phyloP scores from a whole-genome alignment of 2,797 vertebrate genomes.

The Myotis myotis region DNA sequence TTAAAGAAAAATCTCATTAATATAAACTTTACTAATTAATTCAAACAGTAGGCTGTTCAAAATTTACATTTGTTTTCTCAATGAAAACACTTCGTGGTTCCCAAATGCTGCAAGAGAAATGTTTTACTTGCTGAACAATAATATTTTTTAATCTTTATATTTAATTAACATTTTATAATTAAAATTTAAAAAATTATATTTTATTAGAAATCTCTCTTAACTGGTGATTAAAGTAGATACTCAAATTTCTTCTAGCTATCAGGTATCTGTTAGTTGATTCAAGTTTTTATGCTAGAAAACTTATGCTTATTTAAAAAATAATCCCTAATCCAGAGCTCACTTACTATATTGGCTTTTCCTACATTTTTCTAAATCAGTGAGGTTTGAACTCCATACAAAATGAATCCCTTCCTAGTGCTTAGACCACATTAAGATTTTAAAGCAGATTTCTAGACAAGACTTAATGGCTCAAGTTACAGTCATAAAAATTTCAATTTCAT shows the following conservation, averaged over 20 bases:
- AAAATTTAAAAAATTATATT: slow-evolving; percentile 22
- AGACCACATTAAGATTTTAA: slow-evolving; percentile 10
- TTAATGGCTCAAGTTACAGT: neutral
- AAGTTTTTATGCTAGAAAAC: neutral
- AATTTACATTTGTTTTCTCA: slow-evolving; percentile 43
- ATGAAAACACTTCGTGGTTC: neutral
- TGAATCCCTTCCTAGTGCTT: slow-evolving; percentile 8
- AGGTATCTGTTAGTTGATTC: neutral
- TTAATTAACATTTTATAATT: slow-evolving; percentile 45
- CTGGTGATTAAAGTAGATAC: neutral
- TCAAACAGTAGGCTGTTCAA: neutral
- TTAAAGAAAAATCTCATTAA: neutral
- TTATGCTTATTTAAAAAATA: slow-evolving; percentile 29
- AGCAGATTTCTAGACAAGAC: slow-evolving; percentile 18
- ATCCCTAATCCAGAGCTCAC: neutral
- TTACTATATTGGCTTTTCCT: neutral
- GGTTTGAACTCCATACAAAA: neutral
- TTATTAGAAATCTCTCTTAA: slow-evolving; percentile 25
- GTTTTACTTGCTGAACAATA: slow-evolving; percentile 26
- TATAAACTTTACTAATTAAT: neutral
- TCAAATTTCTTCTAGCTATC: neutral
- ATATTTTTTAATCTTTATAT: neutral
- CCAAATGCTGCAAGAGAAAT: slow-evolving; percentile 10
- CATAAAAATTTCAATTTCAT: neutral
- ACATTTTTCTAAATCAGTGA: slow-evolving; percentile 14